Evolutionary conservation across 2,797 vertebrate species (phyloP).

Genomic region (Semotilus atromaculatus): DNA sequence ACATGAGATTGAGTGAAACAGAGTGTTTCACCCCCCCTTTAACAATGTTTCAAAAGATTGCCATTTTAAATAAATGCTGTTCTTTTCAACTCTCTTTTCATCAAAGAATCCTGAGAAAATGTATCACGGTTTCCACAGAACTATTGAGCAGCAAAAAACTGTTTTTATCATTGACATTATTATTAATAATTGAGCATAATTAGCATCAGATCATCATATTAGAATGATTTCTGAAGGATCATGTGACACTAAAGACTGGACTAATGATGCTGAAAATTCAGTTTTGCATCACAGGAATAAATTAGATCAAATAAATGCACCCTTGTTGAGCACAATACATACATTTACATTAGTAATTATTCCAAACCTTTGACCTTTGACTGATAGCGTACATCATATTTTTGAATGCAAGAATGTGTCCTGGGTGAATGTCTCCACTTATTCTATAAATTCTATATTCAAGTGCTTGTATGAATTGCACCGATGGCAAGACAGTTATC

Average conservation of each 20-base stretch:
- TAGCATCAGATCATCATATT: background rate
- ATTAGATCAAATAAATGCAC: background rate
- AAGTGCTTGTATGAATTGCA: too few species aligned
- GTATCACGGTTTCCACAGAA: background rate
- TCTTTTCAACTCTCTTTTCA: background rate
- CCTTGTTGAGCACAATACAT: background rate
- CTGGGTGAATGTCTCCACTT: background rate
- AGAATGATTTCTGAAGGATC: background rate
- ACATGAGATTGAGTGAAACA: too few species aligned
- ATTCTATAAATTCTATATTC: too few species aligned
- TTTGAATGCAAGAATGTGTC: background rate
- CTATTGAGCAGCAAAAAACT: background rate
- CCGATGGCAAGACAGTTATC: background rate
- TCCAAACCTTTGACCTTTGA: too few species aligned
- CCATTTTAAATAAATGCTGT: background rate
- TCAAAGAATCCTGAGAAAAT: background rate
- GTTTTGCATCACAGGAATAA: background rate
- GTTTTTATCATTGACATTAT: background rate
- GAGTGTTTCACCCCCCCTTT: too few species aligned
- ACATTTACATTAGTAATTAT: too few species aligned
- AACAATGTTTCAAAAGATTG: background rate
- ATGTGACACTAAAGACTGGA: background rate
- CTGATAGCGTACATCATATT: too few species aligned
- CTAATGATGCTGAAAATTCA: background rate
- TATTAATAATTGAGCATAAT: background rate